These are phyloP conservation scores for Lepidurus couesii DNA, from an alignment of 1,140 invertebrate species.

Conservation along the genomic window DNA sequence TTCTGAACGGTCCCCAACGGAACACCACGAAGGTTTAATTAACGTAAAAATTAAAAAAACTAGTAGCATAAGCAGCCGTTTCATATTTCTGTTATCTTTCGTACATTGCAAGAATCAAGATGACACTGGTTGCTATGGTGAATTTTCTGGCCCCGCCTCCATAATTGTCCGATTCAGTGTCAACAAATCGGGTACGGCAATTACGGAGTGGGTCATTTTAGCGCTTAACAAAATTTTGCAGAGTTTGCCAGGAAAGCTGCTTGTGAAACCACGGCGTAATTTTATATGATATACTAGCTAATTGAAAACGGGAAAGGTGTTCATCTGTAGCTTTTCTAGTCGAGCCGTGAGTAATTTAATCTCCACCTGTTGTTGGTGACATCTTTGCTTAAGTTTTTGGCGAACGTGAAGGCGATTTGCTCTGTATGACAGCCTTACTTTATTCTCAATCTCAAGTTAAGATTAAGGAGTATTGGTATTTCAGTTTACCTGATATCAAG, in stretches of 20 bases:
- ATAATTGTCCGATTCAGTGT: too few species aligned
- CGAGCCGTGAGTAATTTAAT: not conserved
- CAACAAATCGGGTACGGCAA: too few species aligned
- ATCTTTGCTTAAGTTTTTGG: not conserved
- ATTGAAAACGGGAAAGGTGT: not conserved
- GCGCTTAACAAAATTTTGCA: too few species aligned
- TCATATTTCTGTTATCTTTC: too few species aligned
- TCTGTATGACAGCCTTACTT: not conserved
- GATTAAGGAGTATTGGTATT: too few species aligned
- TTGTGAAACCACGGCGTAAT: too few species aligned
- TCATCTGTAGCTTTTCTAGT: not conserved
- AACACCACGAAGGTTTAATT: not conserved
- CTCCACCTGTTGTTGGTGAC: not conserved
- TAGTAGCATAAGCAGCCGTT: not conserved
- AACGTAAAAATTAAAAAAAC: not conserved
- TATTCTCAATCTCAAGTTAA: too few species aligned
- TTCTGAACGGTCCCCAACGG: conserved; percentile 37
- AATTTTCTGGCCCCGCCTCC: too few species aligned
- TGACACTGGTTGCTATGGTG: too few species aligned
- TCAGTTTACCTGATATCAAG: not conserved
- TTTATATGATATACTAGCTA: not conserved
- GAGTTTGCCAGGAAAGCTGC: too few species aligned
- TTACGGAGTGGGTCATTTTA: too few species aligned
- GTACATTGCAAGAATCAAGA: too few species aligned
- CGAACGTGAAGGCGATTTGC: not conserved